Base-by-base conservation (phyloP, 1,140 invertebrate genomes). In the Chelonus insularis region DNA sequence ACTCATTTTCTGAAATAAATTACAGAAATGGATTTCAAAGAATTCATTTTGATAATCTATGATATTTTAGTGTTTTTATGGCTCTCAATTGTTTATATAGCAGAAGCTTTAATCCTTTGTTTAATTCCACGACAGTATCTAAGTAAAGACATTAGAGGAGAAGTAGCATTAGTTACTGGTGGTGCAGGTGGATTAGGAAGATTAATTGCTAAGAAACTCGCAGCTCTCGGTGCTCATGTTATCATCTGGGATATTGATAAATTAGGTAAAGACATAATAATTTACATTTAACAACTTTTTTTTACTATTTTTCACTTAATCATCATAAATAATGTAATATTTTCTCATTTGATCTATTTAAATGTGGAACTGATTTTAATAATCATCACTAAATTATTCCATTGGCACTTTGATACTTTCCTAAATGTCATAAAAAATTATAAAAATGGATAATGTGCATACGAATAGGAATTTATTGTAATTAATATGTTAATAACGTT, bases 231-330 rank as follows among this genome's bases (percentile, higher is more conserved):
- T 57, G 91, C 91, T 62, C 86, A 83, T 39, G 83, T 97, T 39
- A 86, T 97, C 5, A 80, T 96, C 39, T 97, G 94, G 94, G 96
- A 98, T 76, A 90, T 98, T 41, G 95, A 97, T 77, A 85, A 89
- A 77, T 76, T 85, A 81, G 91, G 91, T 91, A 65, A 84, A 83
- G n/a, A n/a, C 4, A 41, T 43, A 14, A n/a, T 20, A 29, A 12
- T 14, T 3, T 25, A 21, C 11, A 59, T 21, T 23, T 16, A 39
- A 18, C 0, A 39, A 39, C 7, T 37, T 32, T 14, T n/a, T n/a
- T n/a, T n/a, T n/a, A n/a, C n/a, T n/a, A n/a, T n/a, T n/a, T n/a
- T n/a, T n/a, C n/a, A n/a, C n/a, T n/a, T n/a, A n/a, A n/a, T n/a
- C n/a, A n/a, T n/a, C n/a, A n/a, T n/a, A n/a, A n/a, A n/a, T n/a